A percentile compares a stretch with the other conserved stretches of the same genome.
These are phyloP conservation scores for Taurulus bubalis DNA, from an alignment of 2,113 vertebrate genomes.

Conservation along the genomic window DNA sequence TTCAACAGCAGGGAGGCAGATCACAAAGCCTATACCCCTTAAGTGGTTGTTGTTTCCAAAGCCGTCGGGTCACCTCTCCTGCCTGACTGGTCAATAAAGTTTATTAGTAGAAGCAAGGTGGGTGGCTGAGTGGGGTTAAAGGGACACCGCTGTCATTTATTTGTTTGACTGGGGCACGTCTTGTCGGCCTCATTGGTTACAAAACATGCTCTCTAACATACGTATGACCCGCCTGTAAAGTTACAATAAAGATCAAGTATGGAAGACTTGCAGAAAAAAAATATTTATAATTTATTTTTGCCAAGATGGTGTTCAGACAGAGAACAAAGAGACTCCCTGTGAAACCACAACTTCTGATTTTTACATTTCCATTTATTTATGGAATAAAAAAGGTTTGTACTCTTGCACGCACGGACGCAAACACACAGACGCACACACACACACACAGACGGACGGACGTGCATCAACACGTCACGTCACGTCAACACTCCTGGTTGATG, in stretches of 20 bases:
- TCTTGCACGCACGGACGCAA: too few species aligned
- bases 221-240: not conserved
- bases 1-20: slow-evolving; percentile 10
- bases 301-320: not conserved
- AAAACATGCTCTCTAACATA: slow-evolving; percentile 5
- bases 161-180: slow-evolving; percentile 9
- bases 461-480: too few species aligned
- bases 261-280: not conserved
- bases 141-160: slow-evolving; percentile 5
- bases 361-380: not conserved
- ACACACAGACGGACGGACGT: too few species aligned
- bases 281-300: not conserved
- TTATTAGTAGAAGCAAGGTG: not conserved
- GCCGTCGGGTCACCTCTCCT: slow-evolving; percentile 33
- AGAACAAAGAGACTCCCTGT: not conserved
- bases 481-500: slow-evolving; percentile 17
- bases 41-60: slow-evolving; percentile 46
- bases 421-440: too few species aligned
- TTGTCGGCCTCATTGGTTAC: slow-evolving; percentile 5
- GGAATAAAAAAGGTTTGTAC: not conserved
- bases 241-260: too few species aligned
- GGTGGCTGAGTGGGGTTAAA: slow-evolving; percentile 14
- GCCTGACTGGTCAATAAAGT: slow-evolving; percentile 42
- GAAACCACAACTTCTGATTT: not conserved
- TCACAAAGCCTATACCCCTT: not conserved